Base-by-base conservation (phyloP, 2,888 invertebrate genomes). In the Lasiommata megera region DNA sequence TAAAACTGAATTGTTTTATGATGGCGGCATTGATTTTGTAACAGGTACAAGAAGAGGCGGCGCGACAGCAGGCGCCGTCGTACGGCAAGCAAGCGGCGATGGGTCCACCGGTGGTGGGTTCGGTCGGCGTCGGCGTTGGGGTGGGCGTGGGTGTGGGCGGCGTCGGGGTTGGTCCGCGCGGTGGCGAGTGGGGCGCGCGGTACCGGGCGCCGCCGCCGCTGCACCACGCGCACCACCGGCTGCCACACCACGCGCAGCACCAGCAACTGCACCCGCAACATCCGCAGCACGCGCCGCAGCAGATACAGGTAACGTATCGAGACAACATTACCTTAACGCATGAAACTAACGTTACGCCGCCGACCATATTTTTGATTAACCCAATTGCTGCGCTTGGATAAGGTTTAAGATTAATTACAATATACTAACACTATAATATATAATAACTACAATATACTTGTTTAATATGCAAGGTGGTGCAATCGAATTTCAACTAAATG, bases 21-120 rank as follows among this genome's bases (percentile, higher is more conserved):
- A 23, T 23, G 5, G 5, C 23, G 23, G n/a, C 23, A 3, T 23
- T 23, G 23, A 23, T 3, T 23, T 23, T 2, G 23, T 23, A 23
- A 23, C 23, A 95, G 91, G 94, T 98, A 3, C 97, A 98, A 80
- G 97, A 97, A 76, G 97, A 97, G 77, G 97, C 97, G 51, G 97
- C 97, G 7, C 92, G 97, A 43, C 97, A 98, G 77, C 96, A 96
- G 79, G 95, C 94, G 46, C 96, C 96, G 34, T 95, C 96, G 70
- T 96, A 95, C 73, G 96, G 96, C 65, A 96, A 97, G 83, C 94
- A 95, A 36, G 81, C 79, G 79, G 84, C 81, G 81, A 79, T 92
- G 92, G 83, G 82, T 50, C 79, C 70, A 57, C 67, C 68, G 54
- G 67, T 80, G 29, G 67, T 80, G 31, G 79, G 77, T 51, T 78